Evolutionary conservation across 2,113 vertebrate genomes (phyloP), one percentile per base, ranked within the genome.

Genomic region (Lampris incognitus): DNA sequence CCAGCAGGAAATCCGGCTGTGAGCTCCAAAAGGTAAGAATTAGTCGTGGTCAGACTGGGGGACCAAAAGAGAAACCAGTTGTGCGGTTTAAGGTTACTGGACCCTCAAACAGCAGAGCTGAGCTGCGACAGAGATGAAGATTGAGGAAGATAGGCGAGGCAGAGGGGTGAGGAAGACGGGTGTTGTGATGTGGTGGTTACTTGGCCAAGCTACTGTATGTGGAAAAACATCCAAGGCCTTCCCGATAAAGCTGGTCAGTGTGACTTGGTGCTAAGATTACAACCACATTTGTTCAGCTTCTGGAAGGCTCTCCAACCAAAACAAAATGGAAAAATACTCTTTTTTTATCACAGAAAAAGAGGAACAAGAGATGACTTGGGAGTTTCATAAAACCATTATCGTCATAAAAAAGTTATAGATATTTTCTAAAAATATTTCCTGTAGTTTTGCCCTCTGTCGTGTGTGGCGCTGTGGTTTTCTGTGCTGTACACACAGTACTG

Each of bases 21-120:
- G 44, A 46, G 7, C 44, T 46, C 2, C 44, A 46, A 46, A 7
- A 13, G 51, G 11, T 10, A 4, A 11, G 5, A 54, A 54, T 49
- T 87, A 87, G 76, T 86, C 90, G 5, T 54, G 57, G 61, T 54
- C 42, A 56, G 13, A 87, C 85, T 87, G 83, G 87, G 89, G 91
- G 87, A 94, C 82, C 90, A 90, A 87, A 86, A 88, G 83, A 88
- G 89, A 91, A 89, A 94, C 82, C 90, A 90, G 81, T 90, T 90
- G 91, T 94, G 91, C 93, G 92, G 92, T 94, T 90, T 83, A 77
- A 83, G 89, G 90, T 91, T 93, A 92, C 82, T 81, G 71, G 78
- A 85, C 78, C 63, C 80, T 51, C 64, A 55, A 51, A 54, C 56
- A 3, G 39, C 13, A 41, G 11, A 62, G 9, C 56, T 7, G 44